phyloP scores from a whole-genome alignment of 2,113 vertebrate genomes.

The Micronycteris hirsuta region DNA sequence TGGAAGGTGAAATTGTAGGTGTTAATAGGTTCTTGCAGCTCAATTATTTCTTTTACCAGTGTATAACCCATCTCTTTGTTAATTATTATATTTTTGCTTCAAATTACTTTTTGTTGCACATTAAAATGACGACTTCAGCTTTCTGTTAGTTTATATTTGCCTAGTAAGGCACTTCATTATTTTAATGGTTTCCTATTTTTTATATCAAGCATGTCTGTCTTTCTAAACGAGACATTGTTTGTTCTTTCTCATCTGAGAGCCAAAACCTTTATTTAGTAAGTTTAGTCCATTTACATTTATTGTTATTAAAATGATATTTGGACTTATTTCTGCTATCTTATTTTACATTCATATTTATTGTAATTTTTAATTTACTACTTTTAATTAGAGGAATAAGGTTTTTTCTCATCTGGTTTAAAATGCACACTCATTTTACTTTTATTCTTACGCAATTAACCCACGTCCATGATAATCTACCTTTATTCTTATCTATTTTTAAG shows the following conservation, averaged over 20 bases:
- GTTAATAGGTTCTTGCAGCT: neutral
- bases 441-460: neutral
- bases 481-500: neutral
- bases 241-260: neutral
- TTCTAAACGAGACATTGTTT: neutral
- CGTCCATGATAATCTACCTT: neutral
- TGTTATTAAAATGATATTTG: neutral
- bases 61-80: neutral
- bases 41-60: neutral
- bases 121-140: neutral
- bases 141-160: neutral
- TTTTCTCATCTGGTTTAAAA: neutral
- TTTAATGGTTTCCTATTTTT: neutral
- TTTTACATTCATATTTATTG: neutral
- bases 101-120: neutral
- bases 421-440: conserved; percentile 12
- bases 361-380: neutral
- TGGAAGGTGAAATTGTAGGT: neutral
- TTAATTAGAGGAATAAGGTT: neutral
- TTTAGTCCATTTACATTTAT: neutral
- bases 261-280: neutral
- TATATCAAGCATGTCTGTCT: neutral
- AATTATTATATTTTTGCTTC: neutral
- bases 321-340: neutral
- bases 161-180: neutral